Conservation (phyloP, 2,888 invertebrate genomes). For the Malacosoma neustria region DNA sequence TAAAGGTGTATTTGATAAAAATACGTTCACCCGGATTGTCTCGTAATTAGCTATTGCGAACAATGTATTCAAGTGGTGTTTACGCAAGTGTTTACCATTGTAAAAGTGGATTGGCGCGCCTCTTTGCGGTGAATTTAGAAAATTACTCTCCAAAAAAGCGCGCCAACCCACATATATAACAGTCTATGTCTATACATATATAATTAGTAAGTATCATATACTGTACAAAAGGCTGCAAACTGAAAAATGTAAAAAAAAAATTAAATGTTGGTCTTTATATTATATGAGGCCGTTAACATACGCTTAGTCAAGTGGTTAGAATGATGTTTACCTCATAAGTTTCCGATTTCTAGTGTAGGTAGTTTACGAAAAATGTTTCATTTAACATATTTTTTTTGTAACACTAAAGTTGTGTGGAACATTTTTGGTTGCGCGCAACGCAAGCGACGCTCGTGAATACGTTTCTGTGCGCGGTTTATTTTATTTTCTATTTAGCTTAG, state of each 20-base stretch:
- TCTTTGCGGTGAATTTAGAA: not conserved
- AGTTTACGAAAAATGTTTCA: no score
- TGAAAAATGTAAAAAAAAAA: slow-evolving; percentile 63
- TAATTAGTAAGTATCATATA: slow-evolving; percentile 69
- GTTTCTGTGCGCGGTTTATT: slow-evolving; percentile 19
- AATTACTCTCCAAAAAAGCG: not conserved
- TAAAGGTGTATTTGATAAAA: no score
- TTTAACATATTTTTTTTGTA: no score
- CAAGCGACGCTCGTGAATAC: not conserved
- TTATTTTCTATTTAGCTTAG: slow-evolving; percentile 24
- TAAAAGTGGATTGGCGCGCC: not conserved
- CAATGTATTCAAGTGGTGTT: slow-evolving; percentile 4
- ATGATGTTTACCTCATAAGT: slow-evolving; percentile 59
- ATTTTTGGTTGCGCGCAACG: not conserved
- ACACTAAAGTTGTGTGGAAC: not conserved
- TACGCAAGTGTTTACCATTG: slow-evolving; percentile 6
- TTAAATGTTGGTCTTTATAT: slow-evolving; percentile 40
- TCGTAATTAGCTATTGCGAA: not conserved
- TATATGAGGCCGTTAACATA: slow-evolving; percentile 60
- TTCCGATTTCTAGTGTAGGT: slow-evolving; percentile 50
- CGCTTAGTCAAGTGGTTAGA: slow-evolving; percentile 70
- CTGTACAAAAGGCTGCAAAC: slow-evolving; percentile 68
- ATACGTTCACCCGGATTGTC: not conserved
- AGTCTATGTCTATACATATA: slow-evolving; percentile 65
- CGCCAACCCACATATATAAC: slow-evolving; percentile 24